Conservation (phyloP, 2,888 invertebrate genomes). For the Caenorhabditis japonica region DNA sequence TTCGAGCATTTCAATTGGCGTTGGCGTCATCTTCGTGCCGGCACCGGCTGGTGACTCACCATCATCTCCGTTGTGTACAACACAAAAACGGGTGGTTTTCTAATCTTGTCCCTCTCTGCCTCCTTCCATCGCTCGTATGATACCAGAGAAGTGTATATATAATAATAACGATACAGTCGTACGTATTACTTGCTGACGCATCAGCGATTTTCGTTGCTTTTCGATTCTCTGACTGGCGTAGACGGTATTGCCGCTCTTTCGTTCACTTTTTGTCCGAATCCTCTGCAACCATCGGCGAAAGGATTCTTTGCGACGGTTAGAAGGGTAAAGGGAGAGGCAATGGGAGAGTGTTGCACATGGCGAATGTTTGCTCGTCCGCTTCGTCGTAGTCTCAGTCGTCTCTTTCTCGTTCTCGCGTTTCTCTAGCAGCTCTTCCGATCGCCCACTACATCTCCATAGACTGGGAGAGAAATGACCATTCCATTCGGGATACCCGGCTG, state of each 20-base stretch:
- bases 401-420: conserved; percentile 5
- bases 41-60: conserved; percentile 22
- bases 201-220: conserved; percentile 1
- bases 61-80: conserved; percentile 36
- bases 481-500: conserved; percentile 16
- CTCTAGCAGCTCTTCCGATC: conserved; percentile 34
- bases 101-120: conserved; percentile 29
- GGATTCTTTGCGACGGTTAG: conserved; percentile 7
- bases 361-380: conserved; percentile 49
- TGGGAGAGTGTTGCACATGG: conserved; percentile 49
- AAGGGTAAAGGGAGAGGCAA: conserved; percentile 27
- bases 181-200: conserved; percentile 10
- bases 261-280: not conserved
- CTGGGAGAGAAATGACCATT: conserved; percentile 37
- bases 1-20: too few relatives aligned
- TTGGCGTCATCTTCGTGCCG: conserved; percentile 21
- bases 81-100: conserved; percentile 50
- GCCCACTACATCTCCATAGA: conserved; percentile 10
- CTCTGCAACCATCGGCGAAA: too few relatives aligned
- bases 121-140: conserved; percentile 10
- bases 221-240: too few relatives aligned
- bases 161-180: conserved; percentile 21
- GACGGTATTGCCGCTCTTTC: not conserved
- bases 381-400: conserved; percentile 14
- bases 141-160: conserved; percentile 23